Evolutionary conservation across 2,113 vertebrate genomes (phyloP).

Genomic region (Hypomesus transpacificus): DNA sequence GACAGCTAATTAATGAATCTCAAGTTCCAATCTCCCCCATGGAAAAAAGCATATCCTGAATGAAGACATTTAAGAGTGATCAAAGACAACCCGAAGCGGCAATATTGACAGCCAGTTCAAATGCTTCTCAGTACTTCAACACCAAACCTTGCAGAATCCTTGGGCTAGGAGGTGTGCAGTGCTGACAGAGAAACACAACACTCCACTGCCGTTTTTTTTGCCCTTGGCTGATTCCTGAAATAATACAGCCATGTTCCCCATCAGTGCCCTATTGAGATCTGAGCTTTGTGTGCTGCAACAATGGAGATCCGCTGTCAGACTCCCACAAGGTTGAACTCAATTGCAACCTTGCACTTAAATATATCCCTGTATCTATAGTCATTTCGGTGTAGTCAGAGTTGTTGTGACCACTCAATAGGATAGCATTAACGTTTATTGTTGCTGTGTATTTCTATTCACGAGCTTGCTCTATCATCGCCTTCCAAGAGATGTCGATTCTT

Average conservation of each 20-base stretch:
- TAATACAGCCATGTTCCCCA: conserved; percentile 41
- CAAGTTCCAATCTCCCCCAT: no score
- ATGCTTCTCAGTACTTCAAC: no score
- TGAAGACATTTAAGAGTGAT: no score
- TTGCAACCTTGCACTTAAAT: conserved; percentile 56
- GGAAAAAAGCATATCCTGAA: no score
- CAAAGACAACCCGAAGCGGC: no score
- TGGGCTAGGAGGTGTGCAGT: background rate
- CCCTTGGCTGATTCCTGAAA: conserved; percentile 59
- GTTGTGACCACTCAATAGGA: background rate
- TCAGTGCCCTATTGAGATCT: conserved; percentile 42
- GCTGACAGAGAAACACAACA: background rate
- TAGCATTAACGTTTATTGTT: background rate
- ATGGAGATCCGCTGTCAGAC: conserved; percentile 50
- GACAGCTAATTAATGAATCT: no score
- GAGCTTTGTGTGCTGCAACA: conserved; percentile 63
- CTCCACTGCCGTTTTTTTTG: conserved; percentile 37
- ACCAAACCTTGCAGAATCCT: no score
- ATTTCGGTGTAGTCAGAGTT: conserved; percentile 31
- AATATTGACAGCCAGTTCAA: no score
- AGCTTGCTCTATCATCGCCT: background rate
- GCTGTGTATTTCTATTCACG: background rate
- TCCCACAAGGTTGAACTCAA: conserved; percentile 55
- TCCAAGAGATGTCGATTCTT: background rate
- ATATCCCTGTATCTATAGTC: conserved; percentile 29